A percentile compares a stretch with the other conserved stretches of the same genome.
phyloP scores from a whole-genome alignment of 2,113 vertebrate genomes.

The Archocentrus centrarchus region DNA sequence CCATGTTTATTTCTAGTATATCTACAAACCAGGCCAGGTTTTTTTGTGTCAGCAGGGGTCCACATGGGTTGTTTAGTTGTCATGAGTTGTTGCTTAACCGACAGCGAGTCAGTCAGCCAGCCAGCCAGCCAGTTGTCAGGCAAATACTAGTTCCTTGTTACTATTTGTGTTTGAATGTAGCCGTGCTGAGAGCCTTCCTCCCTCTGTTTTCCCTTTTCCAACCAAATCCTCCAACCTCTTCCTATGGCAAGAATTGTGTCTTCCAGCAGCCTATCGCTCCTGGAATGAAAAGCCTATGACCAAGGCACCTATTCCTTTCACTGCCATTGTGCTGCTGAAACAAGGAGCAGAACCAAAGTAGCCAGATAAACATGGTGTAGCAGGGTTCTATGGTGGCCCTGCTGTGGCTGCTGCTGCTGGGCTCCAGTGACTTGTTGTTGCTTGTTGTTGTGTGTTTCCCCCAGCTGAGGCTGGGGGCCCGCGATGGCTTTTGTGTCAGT shows the following conservation, averaged over 20 bases:
- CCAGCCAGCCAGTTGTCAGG: constrained; percentile 62
- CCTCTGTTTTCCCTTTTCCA: constrained; percentile 40
- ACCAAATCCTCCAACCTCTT: constrained; percentile 61
- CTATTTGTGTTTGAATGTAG: constrained; percentile 75
- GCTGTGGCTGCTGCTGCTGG: constrained; percentile 82
- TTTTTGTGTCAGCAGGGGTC: constrained; percentile 68
- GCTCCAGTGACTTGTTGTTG: constrained; percentile 69
- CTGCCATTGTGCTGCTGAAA: constrained; percentile 63
- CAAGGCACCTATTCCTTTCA: constrained; percentile 59
- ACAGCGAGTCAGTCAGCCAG: constrained; percentile 60
- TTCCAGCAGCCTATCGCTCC: constrained; percentile 61
- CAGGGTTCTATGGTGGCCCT: constrained; percentile 64
- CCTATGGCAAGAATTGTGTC: constrained; percentile 64
- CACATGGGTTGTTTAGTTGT: constrained; percentile 70
- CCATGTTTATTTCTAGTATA: constrained; percentile 64
- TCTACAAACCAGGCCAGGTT: constrained; percentile 60
- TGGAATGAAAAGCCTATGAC: constrained; percentile 67
- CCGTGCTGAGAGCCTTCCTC: constrained; percentile 53
- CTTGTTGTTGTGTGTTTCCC: constrained; percentile 63
- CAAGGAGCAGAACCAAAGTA: constrained; percentile 66
- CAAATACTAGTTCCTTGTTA: constrained; percentile 68
- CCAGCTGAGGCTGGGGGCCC: constrained; percentile 44
- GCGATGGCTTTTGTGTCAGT: constrained; percentile 79
- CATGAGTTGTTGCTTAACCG: constrained; percentile 66
- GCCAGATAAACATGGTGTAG: constrained; percentile 71